Base-by-base conservation (phyloP, 1,140 invertebrate species). In the Drosophila bocqueti region DNA sequence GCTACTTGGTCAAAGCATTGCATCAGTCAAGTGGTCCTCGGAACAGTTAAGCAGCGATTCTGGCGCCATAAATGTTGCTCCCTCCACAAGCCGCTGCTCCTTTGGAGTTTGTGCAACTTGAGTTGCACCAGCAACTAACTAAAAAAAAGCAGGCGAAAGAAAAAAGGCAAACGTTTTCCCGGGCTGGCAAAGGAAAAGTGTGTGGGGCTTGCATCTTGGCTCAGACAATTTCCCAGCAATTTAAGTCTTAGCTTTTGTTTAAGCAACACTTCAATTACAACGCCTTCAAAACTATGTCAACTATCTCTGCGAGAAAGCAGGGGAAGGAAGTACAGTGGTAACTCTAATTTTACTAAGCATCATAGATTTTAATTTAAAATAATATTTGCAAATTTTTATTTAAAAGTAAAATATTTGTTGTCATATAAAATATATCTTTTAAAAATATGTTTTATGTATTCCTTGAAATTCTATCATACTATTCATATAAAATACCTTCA, bases 241-340 rank as follows among this genome's bases (percentile, higher is more conserved):
- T 89, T 89, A 89, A 89, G 84, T 84, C 89, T 84, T 81, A 64
- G 84, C 76, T 90, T 89, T 90, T 90, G 84, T 89, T 89, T 89
- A 89, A 90, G 85, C 84, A 90, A 89, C 84, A 90, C 84, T 89
- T 89, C 81, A 89, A 89, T 89, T 84, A 89, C 69, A 90, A 76
- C 77, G 67, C 65, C 84, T 89, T 77, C 69, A 67, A n/a, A 90
- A 89, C 68, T 89, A 68, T 89, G 84, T 89, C 85, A 89, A 89
- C 84, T 81, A 79, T 73, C 43, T 73, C 31, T 52, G 16, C 29
- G 9, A 66, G 65, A 61, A 83, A 49, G 29, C 52, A 71, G 59
- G 55, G 62, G 42, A 80, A 43, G 63, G 55, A 62, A 78, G 52
- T 90, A 73, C 71, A 74, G 71, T 72, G 71, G 11, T 26, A 9